A percentile compares a stretch with the other conserved stretches of the same genome.
phyloP scores from a whole-genome alignment of 2,113 vertebrate species.

The Hypomesus transpacificus region DNA sequence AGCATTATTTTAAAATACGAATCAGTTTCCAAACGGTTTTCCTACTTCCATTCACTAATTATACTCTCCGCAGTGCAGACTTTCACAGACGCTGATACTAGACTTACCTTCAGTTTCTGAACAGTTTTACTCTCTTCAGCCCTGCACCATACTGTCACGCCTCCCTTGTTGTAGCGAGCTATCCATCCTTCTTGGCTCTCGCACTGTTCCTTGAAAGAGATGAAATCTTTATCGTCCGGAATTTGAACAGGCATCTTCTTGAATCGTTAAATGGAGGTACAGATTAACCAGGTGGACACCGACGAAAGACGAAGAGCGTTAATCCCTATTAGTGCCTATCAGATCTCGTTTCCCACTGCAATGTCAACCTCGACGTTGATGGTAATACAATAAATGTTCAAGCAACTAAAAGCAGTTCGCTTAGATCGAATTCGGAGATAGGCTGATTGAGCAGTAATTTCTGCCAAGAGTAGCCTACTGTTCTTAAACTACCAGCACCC shows the following conservation, averaged over 20 bases:
- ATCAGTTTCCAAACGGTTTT: neutral
- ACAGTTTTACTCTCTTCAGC: conserved; percentile 72
- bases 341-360: conserved; percentile 10
- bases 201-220: conserved; percentile 79
- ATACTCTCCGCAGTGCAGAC: conserved; percentile 37
- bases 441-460: neutral
- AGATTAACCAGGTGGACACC: neutral
- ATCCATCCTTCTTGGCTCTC: conserved; percentile 78
- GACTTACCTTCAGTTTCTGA: conserved; percentile 86
- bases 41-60: neutral
- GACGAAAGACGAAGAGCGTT: neutral
- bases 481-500: neutral
- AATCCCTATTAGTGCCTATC: neutral
- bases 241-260: conserved; percentile 77
- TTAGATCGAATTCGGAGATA: neutral
- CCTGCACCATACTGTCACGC: conserved; percentile 77
- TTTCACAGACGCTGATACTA: neutral
- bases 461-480: neutral
- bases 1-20: too few relatives aligned
- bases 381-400: neutral
- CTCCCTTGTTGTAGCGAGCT: conserved; percentile 78
- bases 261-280: neutral
- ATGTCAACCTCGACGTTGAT: neutral
- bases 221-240: conserved; percentile 81
- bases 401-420: neutral